Percentiles rank a stretch among this genome's conserved stretches.
Evolutionary conservation across 2,113 vertebrate genomes (phyloP).

Genomic region (Gobius niger): DNA sequence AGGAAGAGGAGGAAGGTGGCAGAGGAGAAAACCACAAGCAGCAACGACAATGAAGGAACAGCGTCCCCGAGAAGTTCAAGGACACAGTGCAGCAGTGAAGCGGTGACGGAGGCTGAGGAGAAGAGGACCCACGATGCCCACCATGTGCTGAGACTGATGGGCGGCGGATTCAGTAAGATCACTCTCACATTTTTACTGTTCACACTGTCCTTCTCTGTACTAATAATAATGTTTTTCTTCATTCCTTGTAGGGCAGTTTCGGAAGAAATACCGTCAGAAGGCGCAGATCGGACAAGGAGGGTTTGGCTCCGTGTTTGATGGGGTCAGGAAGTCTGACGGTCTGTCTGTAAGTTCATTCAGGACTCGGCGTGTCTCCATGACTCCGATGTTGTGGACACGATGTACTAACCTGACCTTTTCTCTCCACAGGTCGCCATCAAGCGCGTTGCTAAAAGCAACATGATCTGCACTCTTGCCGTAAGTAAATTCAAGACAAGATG

Average conservation of each 20-base stretch:
- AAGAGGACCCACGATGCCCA: no score
- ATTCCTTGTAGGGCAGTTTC: background rate
- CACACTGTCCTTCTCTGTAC: background rate
- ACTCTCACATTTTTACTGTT: no score
- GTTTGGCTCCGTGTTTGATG: background rate
- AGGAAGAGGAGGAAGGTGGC: background rate
- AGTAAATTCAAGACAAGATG: background rate
- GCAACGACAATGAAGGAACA: background rate
- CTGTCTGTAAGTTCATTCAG: background rate
- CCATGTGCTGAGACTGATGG: background rate
- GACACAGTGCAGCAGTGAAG: no score
- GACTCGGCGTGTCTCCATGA: background rate
- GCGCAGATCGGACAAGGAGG: background rate
- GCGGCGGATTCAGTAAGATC: background rate
- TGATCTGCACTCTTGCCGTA: background rate
- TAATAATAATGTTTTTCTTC: background rate
- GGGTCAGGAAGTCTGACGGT: background rate
- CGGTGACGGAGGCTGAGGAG: no score
- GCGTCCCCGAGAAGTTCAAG: no score
- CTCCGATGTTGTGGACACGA: background rate
- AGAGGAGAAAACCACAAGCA: background rate
- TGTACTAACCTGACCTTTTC: background rate
- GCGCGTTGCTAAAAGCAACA: background rate
- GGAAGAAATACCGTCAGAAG: background rate
- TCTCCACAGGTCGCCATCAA: background rate